Percentiles rank a stretch among this genome's conserved stretches.
phyloP scores from a whole-genome alignment of 1,140 invertebrate species.

The Tigriopus japonicus region DNA sequence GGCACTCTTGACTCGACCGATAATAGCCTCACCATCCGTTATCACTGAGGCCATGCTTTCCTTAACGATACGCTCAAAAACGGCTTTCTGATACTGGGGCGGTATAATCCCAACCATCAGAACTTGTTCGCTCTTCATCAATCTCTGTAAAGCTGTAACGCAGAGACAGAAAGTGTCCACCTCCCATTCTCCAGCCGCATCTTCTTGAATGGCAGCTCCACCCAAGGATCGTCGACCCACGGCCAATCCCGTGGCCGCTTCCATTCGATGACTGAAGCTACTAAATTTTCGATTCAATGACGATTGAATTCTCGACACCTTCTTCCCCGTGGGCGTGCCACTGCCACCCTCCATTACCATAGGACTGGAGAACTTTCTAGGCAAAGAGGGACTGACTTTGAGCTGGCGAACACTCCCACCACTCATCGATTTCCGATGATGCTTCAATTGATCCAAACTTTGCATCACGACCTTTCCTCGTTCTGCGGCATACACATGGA shows the following conservation, averaged over 20 bases:
- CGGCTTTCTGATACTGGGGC: slow-evolving; percentile 49
- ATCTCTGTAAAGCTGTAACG: slow-evolving; percentile 60
- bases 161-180: slow-evolving; percentile 69
- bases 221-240: neutral
- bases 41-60: slow-evolving; percentile 66
- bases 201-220: slow-evolving; percentile 26
- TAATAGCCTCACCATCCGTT: slow-evolving; percentile 18
- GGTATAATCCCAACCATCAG: slow-evolving; percentile 67
- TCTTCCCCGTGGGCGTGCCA: neutral
- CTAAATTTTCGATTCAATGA: neutral
- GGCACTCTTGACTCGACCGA: slow-evolving; percentile 3
- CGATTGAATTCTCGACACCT: neutral
- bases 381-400: neutral
- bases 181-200: slow-evolving; percentile 53
- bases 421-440: neutral
- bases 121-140: slow-evolving; percentile 68
- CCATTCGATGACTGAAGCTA: slow-evolving; percentile 2
- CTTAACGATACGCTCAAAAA: slow-evolving; percentile 63
- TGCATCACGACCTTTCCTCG: slow-evolving; percentile 12
- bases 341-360: neutral
- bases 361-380: neutral
- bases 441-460: neutral
- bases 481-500: slow-evolving; percentile 47
- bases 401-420: neutral
- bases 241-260: neutral